Evolutionary conservation across 2,797 vertebrate genomes (phyloP), one percentile per base, ranked within the genome.

Genomic region (Cryptoprocta ferox): DNA sequence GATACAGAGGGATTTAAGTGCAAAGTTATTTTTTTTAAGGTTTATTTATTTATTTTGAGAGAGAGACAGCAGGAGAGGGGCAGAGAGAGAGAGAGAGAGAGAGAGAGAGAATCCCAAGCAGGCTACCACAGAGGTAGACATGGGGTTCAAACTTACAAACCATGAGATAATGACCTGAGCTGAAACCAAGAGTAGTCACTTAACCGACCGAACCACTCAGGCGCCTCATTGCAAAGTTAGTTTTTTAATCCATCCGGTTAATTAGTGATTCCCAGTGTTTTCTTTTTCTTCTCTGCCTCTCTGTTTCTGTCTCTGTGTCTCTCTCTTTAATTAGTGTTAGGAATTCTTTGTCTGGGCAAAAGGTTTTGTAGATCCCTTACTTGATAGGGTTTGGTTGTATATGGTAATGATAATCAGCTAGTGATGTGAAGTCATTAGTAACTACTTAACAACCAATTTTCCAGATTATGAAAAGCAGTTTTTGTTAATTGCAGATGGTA

Each of bases 291-390:
- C 9, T 83, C 1, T 89, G 71, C 21, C n/a, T 56, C 3, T 12
- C 76, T 81, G 37, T 70, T 45, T 68, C 9, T 81, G 37, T 70
- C 35, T 68, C 9, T 71, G 16, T 81, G 39, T 92, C 35, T 86
- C 39, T 92, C 35, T 90, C 61, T 82, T 39, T 83, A 45, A n/a
- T 83, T 81, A 82, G 42, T 59, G 56, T 92, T 70, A 93, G 42
- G 13, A 94, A 90, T 94, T 91, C 32, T 83, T 18, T 92, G 16
- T 39, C 32, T 95, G 48, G 59, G 39, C 56, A 92, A 53, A 76
- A 82, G 37, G 76, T 87, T 95, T 90, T 92, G 35, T 82, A 39
- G n/a, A 45, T 4, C 18, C 61, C 32, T 78, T 63, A 66, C 3
- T 7, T 89, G 61, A 59, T 68, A 83, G 59, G 16, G 63, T 96